These are phyloP conservation scores for Pimephales promelas DNA, from an alignment of 2,113 vertebrate genomes.

Conservation along the genomic window DNA sequence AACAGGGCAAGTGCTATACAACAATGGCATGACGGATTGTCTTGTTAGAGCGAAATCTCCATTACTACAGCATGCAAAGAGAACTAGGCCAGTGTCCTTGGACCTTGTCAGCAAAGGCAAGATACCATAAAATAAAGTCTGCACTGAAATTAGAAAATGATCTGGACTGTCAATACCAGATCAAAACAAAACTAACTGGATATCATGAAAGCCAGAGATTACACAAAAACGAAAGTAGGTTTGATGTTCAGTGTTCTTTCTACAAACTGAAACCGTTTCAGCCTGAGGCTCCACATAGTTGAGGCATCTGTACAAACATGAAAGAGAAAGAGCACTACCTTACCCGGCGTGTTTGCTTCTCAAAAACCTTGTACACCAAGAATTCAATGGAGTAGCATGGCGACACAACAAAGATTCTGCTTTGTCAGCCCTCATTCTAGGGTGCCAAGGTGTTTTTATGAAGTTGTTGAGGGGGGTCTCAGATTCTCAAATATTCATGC, in stretches of 20 bases:
- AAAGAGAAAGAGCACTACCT: neutral
- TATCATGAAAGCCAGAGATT: neutral
- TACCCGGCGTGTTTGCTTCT: neutral
- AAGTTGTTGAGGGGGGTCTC: neutral
- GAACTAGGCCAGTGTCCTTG: neutral
- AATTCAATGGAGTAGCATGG: neutral
- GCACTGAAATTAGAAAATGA: neutral
- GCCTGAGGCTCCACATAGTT: neutral
- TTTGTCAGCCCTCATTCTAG: no score
- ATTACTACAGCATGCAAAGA: neutral
- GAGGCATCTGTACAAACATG: neutral
- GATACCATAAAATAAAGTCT: neutral
- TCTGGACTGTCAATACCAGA: neutral
- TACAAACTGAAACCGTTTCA: neutral
- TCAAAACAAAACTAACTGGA: neutral
- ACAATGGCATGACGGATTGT: conserved; percentile 54
- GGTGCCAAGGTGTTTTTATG: neutral
- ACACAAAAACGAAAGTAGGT: neutral
- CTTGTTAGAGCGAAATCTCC: conserved; percentile 24
- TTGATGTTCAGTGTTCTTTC: neutral
- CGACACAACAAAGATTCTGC: neutral
- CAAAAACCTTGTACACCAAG: neutral
- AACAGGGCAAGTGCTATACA: conserved; percentile 65
- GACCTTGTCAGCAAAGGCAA: neutral
- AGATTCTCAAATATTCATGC: neutral